Conservation (phyloP, 2,797 vertebrate species). For the Arctocebus calabarensis region DNA sequence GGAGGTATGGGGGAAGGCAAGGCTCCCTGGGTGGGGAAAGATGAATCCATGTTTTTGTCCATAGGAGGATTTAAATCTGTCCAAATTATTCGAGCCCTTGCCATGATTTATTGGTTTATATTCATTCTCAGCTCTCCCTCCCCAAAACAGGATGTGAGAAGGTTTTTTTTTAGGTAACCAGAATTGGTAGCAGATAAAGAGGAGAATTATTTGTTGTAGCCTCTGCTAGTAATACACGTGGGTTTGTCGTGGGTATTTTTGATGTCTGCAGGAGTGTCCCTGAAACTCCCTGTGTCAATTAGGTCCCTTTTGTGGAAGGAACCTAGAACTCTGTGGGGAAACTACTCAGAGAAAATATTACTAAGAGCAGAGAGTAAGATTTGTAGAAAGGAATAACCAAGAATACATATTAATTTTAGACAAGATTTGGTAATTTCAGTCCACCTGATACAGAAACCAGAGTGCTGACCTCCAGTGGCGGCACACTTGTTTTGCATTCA, state of each 20-base stretch:
- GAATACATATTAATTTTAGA: background rate
- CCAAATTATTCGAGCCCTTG: background rate
- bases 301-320: conserved; percentile 27
- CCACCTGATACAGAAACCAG: background rate
- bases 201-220: too few species aligned
- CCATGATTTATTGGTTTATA: background rate
- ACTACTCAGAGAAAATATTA: background rate
- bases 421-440: background rate
- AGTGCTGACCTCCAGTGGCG: background rate
- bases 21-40: background rate
- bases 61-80: background rate
- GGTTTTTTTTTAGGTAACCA: background rate
- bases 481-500: background rate
- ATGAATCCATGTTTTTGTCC: background rate
- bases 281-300: background rate
- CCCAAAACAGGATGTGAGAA: background rate
- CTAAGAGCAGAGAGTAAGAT: background rate
- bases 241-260: background rate
- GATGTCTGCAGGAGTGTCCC: background rate
- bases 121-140: background rate
- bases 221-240: background rate
- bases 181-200: background rate
- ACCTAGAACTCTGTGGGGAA: background rate
- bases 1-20: too few species aligned
- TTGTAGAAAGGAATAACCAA: background rate